These are phyloP conservation scores for Chymomyza amoena DNA, from an alignment of 2,888 invertebrate species.

Conservation along the genomic window DNA sequence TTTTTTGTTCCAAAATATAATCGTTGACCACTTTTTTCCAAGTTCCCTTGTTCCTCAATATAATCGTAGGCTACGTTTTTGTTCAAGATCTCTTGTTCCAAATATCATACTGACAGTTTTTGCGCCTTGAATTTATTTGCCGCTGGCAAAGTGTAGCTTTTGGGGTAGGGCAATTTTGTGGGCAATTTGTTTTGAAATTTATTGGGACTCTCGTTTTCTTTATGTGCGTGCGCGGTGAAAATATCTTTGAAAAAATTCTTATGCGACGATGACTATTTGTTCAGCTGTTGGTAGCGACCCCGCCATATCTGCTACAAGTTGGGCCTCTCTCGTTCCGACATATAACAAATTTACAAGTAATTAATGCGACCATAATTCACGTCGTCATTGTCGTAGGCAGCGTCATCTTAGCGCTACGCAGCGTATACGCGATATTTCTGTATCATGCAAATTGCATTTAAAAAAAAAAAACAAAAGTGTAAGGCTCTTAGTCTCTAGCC, in stretches of 20 bases:
- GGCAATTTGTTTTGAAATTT: conserved; percentile 66
- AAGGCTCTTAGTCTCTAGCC: neutral
- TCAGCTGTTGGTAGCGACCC: neutral
- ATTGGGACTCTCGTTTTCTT: conserved; percentile 26
- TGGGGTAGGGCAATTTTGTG: conserved; percentile 54
- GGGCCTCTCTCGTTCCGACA: neutral
- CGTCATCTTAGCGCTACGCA: conserved; percentile 29
- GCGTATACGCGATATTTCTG: conserved; percentile 46
- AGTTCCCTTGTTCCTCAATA: too few relatives aligned
- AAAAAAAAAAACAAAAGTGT: neutral
- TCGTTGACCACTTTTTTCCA: too few relatives aligned
- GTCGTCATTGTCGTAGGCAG: conserved; percentile 16
- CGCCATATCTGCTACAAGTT: neutral
- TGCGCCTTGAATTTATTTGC: neutral
- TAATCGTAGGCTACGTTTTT: neutral
- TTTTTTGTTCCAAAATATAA: too few relatives aligned
- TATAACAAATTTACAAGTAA: conserved; percentile 72
- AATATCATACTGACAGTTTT: neutral
- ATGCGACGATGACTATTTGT: neutral
- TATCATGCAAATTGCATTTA: conserved; percentile 8
- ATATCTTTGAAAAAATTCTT: neutral
- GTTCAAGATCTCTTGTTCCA: neutral
- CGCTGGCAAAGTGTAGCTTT: conserved; percentile 1
- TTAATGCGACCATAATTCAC: conserved; percentile 75
- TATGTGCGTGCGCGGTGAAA: neutral